Conservation (phyloP, 2,113 vertebrate genomes). For the Drymodes brunneopygia region DNA sequence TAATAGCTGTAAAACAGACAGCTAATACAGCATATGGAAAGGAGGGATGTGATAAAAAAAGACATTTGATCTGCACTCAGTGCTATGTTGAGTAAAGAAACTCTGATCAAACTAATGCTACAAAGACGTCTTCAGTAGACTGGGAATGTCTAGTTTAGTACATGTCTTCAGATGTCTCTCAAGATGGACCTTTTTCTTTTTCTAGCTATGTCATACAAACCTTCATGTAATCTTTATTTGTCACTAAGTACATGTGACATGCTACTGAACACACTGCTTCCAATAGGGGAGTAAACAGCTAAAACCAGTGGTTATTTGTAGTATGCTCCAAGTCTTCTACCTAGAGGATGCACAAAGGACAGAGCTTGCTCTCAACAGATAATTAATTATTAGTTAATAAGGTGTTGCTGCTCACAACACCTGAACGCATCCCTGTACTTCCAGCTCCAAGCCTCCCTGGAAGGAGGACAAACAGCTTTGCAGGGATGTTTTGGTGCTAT, state of each 20-base stretch:
- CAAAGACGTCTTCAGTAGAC: not conserved
- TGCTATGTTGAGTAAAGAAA: not conserved
- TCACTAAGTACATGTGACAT: not conserved
- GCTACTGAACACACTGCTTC: not conserved
- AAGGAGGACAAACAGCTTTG: not conserved
- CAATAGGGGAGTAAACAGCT: not conserved
- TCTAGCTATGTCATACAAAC: not conserved
- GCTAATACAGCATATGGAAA: not conserved
- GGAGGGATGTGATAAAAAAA: not conserved
- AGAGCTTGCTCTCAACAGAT: not conserved
- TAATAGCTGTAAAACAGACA: not conserved
- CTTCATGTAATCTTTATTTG: not conserved
- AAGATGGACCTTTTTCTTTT: not conserved
- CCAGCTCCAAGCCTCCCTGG: not conserved
- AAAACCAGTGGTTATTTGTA: not conserved
- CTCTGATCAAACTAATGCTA: not conserved
- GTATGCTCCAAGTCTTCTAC: not conserved
- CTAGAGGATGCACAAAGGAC: fast-evolving
- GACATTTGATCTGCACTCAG: not conserved
- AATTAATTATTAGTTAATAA: too few relatives aligned
- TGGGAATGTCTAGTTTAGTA: not conserved
- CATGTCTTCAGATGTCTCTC: not conserved
- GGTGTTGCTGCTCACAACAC: not conserved
- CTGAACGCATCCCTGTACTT: fast-evolving
- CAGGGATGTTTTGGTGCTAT: not conserved